Conservation (phyloP, 2,797 vertebrate species). For the Rhyacichthys aspro region DNA sequence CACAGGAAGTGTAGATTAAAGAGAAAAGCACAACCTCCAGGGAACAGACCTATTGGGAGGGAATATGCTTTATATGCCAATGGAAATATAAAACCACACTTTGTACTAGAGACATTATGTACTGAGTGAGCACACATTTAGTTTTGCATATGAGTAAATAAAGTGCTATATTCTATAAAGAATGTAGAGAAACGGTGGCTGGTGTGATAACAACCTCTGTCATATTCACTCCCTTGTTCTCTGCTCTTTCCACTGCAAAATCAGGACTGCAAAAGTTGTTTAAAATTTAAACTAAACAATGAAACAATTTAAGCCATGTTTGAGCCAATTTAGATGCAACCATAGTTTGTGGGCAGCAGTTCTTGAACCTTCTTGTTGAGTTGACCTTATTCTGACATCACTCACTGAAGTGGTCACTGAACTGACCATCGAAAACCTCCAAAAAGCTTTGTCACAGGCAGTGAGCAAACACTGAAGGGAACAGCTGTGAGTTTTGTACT, state of each 20-base stretch:
- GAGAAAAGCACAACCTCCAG: slow-evolving; percentile 41
- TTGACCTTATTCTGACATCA: slow-evolving; percentile 84
- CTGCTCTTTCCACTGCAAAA: no score
- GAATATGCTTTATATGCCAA: slow-evolving; percentile 43
- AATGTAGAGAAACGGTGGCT: no score
- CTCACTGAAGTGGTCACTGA: slow-evolving; percentile 77
- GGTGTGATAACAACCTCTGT: no score
- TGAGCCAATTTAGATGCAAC: background rate
- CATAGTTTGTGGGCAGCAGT: background rate
- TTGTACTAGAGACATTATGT: slow-evolving; percentile 18
- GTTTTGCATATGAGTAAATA: slow-evolving; percentile 20
- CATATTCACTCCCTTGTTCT: no score
- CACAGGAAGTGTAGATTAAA: slow-evolving; percentile 61
- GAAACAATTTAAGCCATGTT: no score
- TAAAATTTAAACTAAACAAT: background rate
- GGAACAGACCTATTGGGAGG: slow-evolving; percentile 39
- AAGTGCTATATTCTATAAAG: no score
- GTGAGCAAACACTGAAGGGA: slow-evolving; percentile 82
- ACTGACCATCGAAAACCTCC: slow-evolving; percentile 67
- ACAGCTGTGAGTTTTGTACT: slow-evolving; percentile 90
- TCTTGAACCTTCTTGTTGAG: slow-evolving; percentile 49
- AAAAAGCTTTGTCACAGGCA: slow-evolving; percentile 78
- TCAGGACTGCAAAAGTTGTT: background rate
- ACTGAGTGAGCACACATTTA: slow-evolving; percentile 41
- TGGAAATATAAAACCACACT: slow-evolving; percentile 12